Conservation (phyloP, 1,140 invertebrate genomes). For the Drosophila ercepeae region DNA sequence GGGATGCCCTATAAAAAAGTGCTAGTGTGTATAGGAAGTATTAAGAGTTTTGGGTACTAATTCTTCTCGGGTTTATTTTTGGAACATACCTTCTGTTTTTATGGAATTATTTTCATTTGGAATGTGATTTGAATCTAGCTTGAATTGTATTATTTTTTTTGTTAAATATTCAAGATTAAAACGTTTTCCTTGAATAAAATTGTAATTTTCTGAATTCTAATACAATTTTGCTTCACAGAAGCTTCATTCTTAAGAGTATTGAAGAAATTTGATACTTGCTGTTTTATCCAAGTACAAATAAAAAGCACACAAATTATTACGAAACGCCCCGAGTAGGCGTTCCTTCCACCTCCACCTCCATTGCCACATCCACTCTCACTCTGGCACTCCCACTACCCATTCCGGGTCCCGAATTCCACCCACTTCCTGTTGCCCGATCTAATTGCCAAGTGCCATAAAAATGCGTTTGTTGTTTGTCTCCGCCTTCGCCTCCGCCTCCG, state of each 20-base stretch:
- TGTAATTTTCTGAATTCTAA: not conserved
- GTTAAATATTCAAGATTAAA: not conserved
- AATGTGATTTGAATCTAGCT: not conserved
- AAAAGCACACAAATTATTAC: conserved; percentile 76
- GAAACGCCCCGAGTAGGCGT: conserved; percentile 32
- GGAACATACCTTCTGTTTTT: not conserved
- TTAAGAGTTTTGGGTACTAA: not conserved
- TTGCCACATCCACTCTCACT: not conserved
- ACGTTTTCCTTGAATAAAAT: not conserved
- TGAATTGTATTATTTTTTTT: not conserved
- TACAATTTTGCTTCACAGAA: not conserved
- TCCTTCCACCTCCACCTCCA: not conserved
- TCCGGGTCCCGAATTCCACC: conserved; percentile 1
- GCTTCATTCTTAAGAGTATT: conserved; percentile 28
- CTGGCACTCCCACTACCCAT: conserved; percentile 7
- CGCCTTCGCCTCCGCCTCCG: conserved; percentile 13
- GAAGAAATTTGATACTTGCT: conserved; percentile 21
- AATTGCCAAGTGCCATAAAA: conserved; percentile 79
- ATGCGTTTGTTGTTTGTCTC: conserved; percentile 58
- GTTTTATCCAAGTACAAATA: conserved; percentile 64
- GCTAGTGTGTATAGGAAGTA: not conserved
- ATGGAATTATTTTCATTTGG: not conserved
- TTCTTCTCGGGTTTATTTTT: not conserved
- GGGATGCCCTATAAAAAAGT: conserved; percentile 7
- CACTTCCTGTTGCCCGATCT: conserved; percentile 31